Conservation (phyloP, 2,113 vertebrate genomes). For the Limanda limanda region DNA sequence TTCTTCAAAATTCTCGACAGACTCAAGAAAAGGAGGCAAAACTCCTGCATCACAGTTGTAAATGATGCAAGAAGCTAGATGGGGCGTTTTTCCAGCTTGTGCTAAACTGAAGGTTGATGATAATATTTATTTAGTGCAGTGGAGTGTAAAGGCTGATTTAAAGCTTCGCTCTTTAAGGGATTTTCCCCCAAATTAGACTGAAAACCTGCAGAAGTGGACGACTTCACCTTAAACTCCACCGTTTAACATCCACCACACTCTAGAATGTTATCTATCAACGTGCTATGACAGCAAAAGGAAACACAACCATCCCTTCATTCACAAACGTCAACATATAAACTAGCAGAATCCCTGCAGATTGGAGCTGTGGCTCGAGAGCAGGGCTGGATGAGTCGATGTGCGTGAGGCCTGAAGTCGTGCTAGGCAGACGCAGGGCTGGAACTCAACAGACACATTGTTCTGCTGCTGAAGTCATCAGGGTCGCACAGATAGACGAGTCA, state of each 20-base stretch:
- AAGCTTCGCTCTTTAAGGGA: background rate
- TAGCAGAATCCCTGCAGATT: background rate
- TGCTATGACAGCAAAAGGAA: background rate
- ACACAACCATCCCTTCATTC: background rate
- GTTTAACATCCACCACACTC: background rate
- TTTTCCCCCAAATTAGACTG: background rate
- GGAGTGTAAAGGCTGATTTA: background rate
- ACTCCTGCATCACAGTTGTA: too few relatives aligned
- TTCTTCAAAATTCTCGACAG: background rate
- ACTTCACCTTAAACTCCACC: too few relatives aligned
- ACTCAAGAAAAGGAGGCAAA: too few relatives aligned
- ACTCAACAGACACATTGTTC: constrained; percentile 72
- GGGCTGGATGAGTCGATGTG: constrained; percentile 3
- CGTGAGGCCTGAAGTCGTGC: constrained; percentile 42
- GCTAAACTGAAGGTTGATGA: background rate
- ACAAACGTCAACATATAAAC: background rate
- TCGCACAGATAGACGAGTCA: background rate
- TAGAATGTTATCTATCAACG: background rate
- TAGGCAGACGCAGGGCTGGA: constrained; percentile 74
- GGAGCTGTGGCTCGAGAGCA: background rate
- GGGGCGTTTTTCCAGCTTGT: background rate
- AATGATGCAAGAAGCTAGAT: background rate
- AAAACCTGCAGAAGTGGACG: background rate
- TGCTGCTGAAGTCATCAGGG: constrained; percentile 27
- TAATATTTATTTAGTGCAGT: background rate